Evolutionary conservation across 2,113 vertebrate genomes (phyloP), one percentile per base, ranked within the genome.

Genomic region (Ellobius talpinus): DNA sequence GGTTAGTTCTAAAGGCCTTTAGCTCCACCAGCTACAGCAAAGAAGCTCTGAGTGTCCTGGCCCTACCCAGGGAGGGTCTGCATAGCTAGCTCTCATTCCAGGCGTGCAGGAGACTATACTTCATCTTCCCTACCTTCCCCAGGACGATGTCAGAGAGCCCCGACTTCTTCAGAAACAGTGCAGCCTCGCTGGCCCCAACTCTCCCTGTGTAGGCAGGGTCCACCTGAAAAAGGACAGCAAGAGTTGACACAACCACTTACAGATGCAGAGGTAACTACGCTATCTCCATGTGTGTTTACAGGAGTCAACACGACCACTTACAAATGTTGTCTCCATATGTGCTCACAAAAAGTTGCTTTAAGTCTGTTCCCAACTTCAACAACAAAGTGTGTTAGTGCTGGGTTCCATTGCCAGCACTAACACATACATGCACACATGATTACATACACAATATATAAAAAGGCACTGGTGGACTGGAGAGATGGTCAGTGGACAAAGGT

Each of bases 121-220:
- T 8, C 0, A 5, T 61, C 70, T 36, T n/a, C 45, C 98, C 42
- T 98, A 99, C 99, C 99, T 99, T 99, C 97, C 99, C 99, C 91
- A 99, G 97, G n/a, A 99, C 98, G 82, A 99, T 97, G 95, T 99
- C 99, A 65, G 99, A 99, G 12, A 99, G 99, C 13, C 99, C 99
- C 0, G 99, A 99, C 95, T 99, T 99, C 98, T 99, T 99, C 78
- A 99, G 98, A 93, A 99, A 99, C 85, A 99, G 98, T 0, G 99
- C 99, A 61, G 99, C 99, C 97, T 99, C 99, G 23, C 98, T 99
- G 31, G 99, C 99, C 90, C 99, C 99, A 4, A 99, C 99, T 98
- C 99, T 98, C 45, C 99, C 99, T 0, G 99, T 99, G 47, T 99
- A 99, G 4, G 99, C 96, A 29, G 99, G 99, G 97, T 99, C 99